Evolutionary conservation across 2,888 invertebrate genomes (phyloP).

Genomic region (Trachelus troglodyta): DNA sequence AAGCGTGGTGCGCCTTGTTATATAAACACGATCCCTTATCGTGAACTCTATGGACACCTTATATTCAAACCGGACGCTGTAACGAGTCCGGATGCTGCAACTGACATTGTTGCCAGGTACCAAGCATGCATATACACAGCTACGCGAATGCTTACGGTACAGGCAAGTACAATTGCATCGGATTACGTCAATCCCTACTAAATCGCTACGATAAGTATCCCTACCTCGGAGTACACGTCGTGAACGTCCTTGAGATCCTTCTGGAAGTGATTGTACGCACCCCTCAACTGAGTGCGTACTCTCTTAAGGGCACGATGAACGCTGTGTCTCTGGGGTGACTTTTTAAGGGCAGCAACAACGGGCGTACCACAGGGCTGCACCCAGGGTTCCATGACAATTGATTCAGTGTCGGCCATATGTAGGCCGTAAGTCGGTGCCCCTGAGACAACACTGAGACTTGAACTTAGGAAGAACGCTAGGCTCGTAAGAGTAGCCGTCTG

Average conservation of each 20-base stretch:
- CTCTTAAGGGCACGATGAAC: conserved; percentile 56
- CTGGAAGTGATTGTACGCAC: conserved; percentile 61
- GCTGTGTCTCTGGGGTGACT: conserved; percentile 52
- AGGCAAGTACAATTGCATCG: not conserved
- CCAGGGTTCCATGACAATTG: conserved; percentile 56
- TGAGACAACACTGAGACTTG: conserved; percentile 46
- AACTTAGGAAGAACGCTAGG: conserved; percentile 59
- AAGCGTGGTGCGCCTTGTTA: conserved; percentile 32
- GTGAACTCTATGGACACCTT: conserved; percentile 21
- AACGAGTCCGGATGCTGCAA: conserved; percentile 5
- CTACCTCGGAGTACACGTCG: conserved; percentile 61
- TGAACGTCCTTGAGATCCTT: conserved; percentile 56
- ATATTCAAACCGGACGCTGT: conserved; percentile 13
- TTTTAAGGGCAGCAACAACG: conserved; percentile 46
- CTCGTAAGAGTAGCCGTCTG: conserved; percentile 60
- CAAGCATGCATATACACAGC: not conserved
- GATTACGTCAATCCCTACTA: not conserved
- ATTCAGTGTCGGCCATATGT: conserved; percentile 34
- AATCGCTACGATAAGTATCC: conserved; percentile 3
- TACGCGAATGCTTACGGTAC: not conserved
- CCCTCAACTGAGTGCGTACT: conserved; percentile 61
- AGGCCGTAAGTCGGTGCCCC: conserved; percentile 51
- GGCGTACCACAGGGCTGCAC: conserved; percentile 59
- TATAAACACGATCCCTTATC: conserved; percentile 46
- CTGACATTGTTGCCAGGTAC: not conserved